Percentiles rank a stretch among this genome's conserved stretches.
These are phyloP conservation scores for Sebastes variabilis DNA, from an alignment of 2,797 vertebrate genomes.

Conservation along the genomic window DNA sequence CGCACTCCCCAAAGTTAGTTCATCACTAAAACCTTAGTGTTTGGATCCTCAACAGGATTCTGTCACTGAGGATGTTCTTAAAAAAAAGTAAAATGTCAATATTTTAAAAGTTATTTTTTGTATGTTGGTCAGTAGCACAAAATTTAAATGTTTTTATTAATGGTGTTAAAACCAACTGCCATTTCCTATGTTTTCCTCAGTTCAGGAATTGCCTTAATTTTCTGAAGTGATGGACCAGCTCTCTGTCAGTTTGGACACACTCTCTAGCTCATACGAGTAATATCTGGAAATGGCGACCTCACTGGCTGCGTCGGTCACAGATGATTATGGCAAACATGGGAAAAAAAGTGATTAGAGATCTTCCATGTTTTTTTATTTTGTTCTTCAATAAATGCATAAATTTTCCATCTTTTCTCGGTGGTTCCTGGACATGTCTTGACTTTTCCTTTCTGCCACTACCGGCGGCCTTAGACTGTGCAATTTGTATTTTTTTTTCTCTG, in stretches of 20 bases:
- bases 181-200: conserved; percentile 78
- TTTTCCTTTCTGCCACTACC: conserved; percentile 55
- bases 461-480: conserved; percentile 56
- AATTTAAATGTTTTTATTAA: conserved; percentile 74
- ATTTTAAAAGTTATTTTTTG: conserved; percentile 81
- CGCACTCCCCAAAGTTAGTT: conserved; percentile 62
- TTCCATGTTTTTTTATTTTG: conserved; percentile 72
- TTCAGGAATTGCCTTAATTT: conserved; percentile 86
- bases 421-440: conserved; percentile 59
- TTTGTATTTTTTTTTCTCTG: background rate
- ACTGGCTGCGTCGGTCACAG: conserved; percentile 22
- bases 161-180: conserved; percentile 79
- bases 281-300: conserved; percentile 30
- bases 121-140: conserved; percentile 86
- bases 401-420: conserved; percentile 61
- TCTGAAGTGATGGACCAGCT: conserved; percentile 70
- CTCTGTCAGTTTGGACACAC: conserved; percentile 58
- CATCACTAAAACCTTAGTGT: conserved; percentile 54
- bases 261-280: conserved; percentile 40
- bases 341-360: conserved; percentile 44
- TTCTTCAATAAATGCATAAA: conserved; percentile 63
- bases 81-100: conserved; percentile 61
- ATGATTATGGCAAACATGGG: conserved; percentile 32
- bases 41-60: conserved; percentile 47
- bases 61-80: conserved; percentile 64